Base-by-base conservation (phyloP, 2,888 invertebrate genomes). In the Microctonus brassicae region DNA sequence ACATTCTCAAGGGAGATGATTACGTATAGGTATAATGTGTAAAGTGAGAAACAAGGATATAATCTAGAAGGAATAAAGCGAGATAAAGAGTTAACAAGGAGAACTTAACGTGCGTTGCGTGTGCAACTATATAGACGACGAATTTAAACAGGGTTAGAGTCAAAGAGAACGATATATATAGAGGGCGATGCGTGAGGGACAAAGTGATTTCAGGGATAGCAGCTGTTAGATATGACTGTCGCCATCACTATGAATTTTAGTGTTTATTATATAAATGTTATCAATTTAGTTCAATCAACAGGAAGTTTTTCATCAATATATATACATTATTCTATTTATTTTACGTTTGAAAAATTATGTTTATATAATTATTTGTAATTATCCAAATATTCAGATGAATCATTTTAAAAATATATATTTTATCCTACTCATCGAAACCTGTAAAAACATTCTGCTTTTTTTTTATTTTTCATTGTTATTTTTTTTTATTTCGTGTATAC, bases 71-170 rank as follows among this genome's bases (percentile, higher is more conserved):
- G 29, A 29, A 7, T 29, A 29, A 7, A 29, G 7, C 29, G 20
- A 63, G 22, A 22, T 20, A 42, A 34, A 55, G 66, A 62, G 24
- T 47, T 55, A 62, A 53, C 53, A 63, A 61, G 64, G 58, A 66
- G 22, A 20, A 6, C 39, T 1, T 39, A 57, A 39, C 39, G 67
- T 39, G 57, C 61, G 52, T 36, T 67, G 57, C 24, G n/a, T 67
- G 58, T 57, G 60, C 33, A 39, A 47, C 17, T 17, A 47, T 17
- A 47, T 47, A 47, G 17, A 47, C 47, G 9, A 17, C 4, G 17
- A 47, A 7, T 47, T 17, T 47, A 47, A 47, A 47, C 47, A 9
- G 47, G 47, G 47, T 47, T 17, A 47, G 47, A 17, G 47, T 47
- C 17, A 47, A n/a, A 17, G 17, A 20, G 17, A n/a, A n/a, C n/a